Conservation (phyloP, 1,140 invertebrate species). For the Drosophila fuyamai region DNA sequence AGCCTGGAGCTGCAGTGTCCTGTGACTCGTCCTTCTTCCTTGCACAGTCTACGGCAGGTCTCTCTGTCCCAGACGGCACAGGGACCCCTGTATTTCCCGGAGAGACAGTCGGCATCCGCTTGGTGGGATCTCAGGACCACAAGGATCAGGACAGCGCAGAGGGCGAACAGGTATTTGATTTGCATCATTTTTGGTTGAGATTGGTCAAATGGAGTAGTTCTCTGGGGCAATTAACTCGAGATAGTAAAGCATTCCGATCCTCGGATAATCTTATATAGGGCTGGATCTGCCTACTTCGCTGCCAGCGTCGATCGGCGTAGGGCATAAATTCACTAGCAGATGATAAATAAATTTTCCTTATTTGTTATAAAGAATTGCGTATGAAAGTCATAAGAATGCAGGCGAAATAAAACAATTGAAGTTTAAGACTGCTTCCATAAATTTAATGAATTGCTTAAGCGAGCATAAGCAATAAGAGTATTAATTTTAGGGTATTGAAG, state of each 20-base stretch:
- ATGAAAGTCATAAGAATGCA: too few relatives aligned
- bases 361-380: too few relatives aligned
- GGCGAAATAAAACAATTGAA: too few relatives aligned
- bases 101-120: constrained; percentile 17
- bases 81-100: constrained; percentile 5
- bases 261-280: not conserved
- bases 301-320: not conserved
- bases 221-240: too few relatives aligned
- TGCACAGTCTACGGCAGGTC: constrained; percentile 7
- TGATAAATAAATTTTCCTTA: not conserved
- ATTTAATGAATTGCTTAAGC: too few relatives aligned
- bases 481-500: too few relatives aligned
- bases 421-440: too few relatives aligned
- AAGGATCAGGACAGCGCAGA: constrained; percentile 15
- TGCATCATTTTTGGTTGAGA: constrained; percentile 9
- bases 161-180: constrained; percentile 5
- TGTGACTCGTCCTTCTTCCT: constrained; percentile 10
- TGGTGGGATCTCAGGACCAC: constrained; percentile 18
- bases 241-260: not conserved
- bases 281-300: not conserved
- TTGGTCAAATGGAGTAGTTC: too few relatives aligned
- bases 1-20: constrained; percentile 9
- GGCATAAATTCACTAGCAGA: not conserved
- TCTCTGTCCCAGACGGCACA: constrained; percentile 19
- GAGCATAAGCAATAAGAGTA: too few relatives aligned